Evolutionary conservation across 2,888 invertebrate genomes (phyloP), one percentile per base, ranked within the genome.

Genomic region (Automeris io): DNA sequence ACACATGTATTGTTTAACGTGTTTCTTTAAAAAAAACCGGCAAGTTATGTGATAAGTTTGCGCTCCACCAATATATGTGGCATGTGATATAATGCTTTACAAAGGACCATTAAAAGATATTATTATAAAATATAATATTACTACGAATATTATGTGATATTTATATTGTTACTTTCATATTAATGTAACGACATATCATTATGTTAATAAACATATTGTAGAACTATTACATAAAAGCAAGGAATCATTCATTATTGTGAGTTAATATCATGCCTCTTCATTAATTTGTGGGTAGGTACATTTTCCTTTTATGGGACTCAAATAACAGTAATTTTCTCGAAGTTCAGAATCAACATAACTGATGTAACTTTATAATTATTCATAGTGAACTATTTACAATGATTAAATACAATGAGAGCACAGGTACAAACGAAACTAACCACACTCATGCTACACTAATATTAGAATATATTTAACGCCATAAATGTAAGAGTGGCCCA

Each of bases 61-160:
- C 8, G 9, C 29, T 29, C 16, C n/a, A 16, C 8, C 8, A 22
- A n/a, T 62, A 61, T 62, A 61, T 61, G 58, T 67, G 70, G 64
- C 56, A 65, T 59, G 63, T 63, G 61, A 61, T 48, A 58, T 69
- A 64, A 75, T 54, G 62, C 61, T 62, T 61, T 63, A 66, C 54
- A 63, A 74, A 70, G 76, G 78, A 78, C 78, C 78, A 85, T 66
- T 70, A 70, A 54, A 72, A 67, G 74, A 77, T 80, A 79, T 75
- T 76, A 56, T 46, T 51, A 49, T 60, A 68, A 60, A 71, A 74
- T 63, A 57, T 47, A 59, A 72, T 73, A 68, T 65, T 69, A 68
- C 72, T 77, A 82, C 75, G 76, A 83, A 79, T 79, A 82, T 77
- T 82, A 82, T 79, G 81, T 83, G 81, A 83, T 85, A 82, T 81